Conservation (phyloP, 2,797 vertebrate genomes). For the Pachyuromys duprasi region DNA sequence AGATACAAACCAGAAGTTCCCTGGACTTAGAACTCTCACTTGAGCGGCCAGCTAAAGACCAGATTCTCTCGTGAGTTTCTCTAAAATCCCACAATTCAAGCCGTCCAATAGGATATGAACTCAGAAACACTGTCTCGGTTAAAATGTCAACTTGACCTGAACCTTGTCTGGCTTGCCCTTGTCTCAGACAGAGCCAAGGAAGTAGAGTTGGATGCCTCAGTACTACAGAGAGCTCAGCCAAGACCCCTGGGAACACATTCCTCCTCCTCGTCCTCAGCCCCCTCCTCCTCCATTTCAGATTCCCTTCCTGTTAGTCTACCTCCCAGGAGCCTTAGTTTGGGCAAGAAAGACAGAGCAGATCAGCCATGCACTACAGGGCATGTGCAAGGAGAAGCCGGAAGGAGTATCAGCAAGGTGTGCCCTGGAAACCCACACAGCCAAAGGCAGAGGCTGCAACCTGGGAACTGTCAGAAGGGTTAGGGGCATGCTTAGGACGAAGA, state of each 20-base stretch:
- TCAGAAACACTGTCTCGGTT: background rate
- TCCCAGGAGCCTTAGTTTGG: background rate
- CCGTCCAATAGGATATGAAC: background rate
- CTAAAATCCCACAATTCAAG: background rate
- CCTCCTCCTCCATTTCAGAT: background rate
- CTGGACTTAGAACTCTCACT: background rate
- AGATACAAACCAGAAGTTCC: background rate
- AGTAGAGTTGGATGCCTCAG: accelerated
- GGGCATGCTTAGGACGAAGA: background rate
- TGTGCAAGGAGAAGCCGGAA: background rate
- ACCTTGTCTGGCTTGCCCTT: background rate
- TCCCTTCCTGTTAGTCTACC: background rate
- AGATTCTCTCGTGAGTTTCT: background rate
- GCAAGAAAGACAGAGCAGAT: background rate
- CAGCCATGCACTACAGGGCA: too few species aligned
- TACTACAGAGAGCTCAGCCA: background rate
- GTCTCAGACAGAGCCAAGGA: background rate
- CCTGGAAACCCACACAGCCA: background rate
- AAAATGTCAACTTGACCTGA: background rate
- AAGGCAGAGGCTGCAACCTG: background rate
- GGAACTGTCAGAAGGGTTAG: background rate
- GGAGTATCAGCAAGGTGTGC: background rate
- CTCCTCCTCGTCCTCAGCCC: background rate
- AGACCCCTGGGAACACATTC: background rate
- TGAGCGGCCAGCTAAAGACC: background rate